phyloP scores from a whole-genome alignment of 2,797 vertebrate genomes.

The Arremon aurantiirostris region DNA sequence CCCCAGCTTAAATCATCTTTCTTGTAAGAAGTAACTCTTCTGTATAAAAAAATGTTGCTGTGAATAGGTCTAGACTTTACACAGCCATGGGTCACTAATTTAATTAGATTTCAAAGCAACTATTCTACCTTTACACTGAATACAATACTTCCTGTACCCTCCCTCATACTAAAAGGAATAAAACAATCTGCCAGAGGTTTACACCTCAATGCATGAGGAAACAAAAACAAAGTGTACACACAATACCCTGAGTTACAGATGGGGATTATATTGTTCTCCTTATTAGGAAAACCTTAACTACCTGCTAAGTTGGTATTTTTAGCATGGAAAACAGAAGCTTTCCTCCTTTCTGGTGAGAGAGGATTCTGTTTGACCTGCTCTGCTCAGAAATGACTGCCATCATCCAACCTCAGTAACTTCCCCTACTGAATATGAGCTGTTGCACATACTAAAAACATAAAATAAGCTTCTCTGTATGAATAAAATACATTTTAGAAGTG shows the following conservation, averaged over 20 bases:
- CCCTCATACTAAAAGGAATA: constrained; percentile 57
- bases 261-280: constrained; percentile 35
- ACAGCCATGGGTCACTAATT: constrained; percentile 71
- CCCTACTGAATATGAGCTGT: not conserved
- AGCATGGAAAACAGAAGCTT: constrained; percentile 41
- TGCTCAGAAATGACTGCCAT: not conserved
- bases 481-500: not conserved
- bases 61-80: constrained; percentile 72
- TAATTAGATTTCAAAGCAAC: constrained; percentile 73
- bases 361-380: not conserved
- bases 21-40: not conserved
- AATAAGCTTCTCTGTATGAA: not conserved
- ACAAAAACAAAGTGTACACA: constrained; percentile 62
- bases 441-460: not conserved
- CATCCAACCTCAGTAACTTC: not conserved
- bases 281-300: constrained; percentile 54
- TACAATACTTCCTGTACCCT: constrained; percentile 68
- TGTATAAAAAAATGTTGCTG: constrained; percentile 39
- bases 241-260: constrained; percentile 39
- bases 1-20: not conserved
- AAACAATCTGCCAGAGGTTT: constrained; percentile 67
- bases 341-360: not conserved
- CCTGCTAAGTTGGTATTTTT: constrained; percentile 32
- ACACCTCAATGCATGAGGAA: constrained; percentile 66
- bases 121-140: constrained; percentile 65